Percentiles rank a stretch among this genome's conserved stretches.
Conservation (phyloP, 2,888 invertebrate species). For the Orchesellides sinensis region DNA sequence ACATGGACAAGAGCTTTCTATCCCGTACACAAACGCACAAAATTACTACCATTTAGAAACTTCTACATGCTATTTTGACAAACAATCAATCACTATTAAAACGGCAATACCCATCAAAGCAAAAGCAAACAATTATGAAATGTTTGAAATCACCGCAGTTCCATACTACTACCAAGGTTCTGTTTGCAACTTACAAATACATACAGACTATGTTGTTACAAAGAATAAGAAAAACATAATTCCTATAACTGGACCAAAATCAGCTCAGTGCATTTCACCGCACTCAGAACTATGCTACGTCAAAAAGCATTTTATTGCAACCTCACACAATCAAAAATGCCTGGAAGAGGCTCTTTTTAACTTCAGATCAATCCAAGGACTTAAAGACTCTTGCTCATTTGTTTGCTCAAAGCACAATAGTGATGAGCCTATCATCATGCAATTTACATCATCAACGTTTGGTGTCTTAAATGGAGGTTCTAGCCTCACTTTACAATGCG, state of each 20-base stretch:
- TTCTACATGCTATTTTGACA: background rate
- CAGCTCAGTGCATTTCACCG: background rate
- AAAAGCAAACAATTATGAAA: background rate
- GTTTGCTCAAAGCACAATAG: background rate
- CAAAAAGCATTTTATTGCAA: background rate
- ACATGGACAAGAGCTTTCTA: background rate
- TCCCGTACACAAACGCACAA: background rate
- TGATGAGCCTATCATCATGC: background rate
- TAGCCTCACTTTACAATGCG: background rate
- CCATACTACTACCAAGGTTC: slow-evolving; percentile 9
- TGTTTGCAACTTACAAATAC: background rate
- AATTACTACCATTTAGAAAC: background rate
- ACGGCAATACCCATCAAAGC: background rate
- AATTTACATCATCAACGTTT: background rate
- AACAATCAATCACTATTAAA: background rate
- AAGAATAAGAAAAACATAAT: slow-evolving; percentile 2
- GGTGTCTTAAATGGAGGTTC: background rate
- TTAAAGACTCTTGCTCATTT: background rate
- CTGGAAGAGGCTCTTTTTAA: background rate
- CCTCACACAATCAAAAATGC: background rate
- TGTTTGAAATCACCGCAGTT: background rate
- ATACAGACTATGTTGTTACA: background rate
- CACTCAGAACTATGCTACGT: background rate
- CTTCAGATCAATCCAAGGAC: background rate
- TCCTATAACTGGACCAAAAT: background rate